Base-by-base conservation (phyloP, 2,113 vertebrate genomes). In the Pithys albifrons region DNA sequence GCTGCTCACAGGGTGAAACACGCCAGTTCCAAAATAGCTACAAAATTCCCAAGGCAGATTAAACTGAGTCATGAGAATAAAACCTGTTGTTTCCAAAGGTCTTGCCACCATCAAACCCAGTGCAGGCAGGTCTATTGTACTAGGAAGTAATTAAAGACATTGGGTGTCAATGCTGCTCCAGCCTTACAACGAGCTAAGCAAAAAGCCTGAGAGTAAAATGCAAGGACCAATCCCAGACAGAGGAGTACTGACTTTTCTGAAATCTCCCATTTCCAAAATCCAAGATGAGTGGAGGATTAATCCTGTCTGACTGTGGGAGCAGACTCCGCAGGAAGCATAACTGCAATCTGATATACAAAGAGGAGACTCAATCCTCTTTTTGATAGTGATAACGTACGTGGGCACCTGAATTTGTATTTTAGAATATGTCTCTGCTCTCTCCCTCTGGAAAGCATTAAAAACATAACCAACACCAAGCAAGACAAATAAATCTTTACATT, bases 61-160 rank as follows among this genome's bases (percentile, higher is more conserved):
- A 48, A 66, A 61, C 3, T 33, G 48, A 55, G 52, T 49, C 61
- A 88, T 6, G 17, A 62, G 33, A 64, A 41, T 7, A 67, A 77
- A 28, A 43, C 39, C 52, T 72, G 52, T 19, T 69, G 23, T 52
- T 95, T 22, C 13, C 31, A 39, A 76, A 85, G 49, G n/a, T 57
- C 43, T 12, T 43, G n/a, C 19, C 3, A 7, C 18, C 37, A n/a
- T 27, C 9, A 2, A 65, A 54, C 9, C 24, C 57, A 22, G 10
- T 4, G 35, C 0, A 4, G 37, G 31, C 67, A 77, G 14, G 0
- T 2, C 7, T 16, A 1, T 29, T 28, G 4, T 35, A 41, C 86
- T 5, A 14, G 23, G 52, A 52, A 62, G 10, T 9, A 17, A 46
- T 54, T 79, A 25, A 37, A 52, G 39, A 35, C 12, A 3, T 49